Conservation (phyloP, 35 echinoderm and acorn worm genomes). For the Anneissia japonica region DNA sequence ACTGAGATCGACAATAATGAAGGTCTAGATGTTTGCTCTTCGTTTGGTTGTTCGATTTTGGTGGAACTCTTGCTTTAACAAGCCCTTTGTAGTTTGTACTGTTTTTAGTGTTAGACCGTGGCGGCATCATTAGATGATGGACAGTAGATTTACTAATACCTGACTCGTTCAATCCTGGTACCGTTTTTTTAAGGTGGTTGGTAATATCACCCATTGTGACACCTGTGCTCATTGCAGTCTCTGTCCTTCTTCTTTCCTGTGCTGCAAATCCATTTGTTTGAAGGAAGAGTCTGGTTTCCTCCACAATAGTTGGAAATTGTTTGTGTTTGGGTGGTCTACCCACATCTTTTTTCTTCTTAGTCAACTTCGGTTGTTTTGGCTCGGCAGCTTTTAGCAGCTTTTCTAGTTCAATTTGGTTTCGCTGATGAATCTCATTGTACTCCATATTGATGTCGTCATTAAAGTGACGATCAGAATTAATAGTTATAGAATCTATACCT, state of each 20-base stretch:
- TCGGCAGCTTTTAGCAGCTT: too few relatives aligned
- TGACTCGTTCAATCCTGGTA: not conserved
- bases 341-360: not conserved
- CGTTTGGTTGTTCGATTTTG: slow-evolving; percentile 9
- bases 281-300: not conserved
- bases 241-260: not conserved
- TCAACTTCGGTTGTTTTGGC: not conserved
- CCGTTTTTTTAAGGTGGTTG: not conserved
- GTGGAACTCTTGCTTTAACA: slow-evolving; percentile 22
- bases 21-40: not conserved
- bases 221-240: not conserved
- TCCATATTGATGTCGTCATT: too few relatives aligned
- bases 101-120: not conserved
- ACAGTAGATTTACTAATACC: not conserved
- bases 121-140: not conserved
- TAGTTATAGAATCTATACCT: too few relatives aligned
- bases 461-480: too few relatives aligned
- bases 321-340: not conserved
- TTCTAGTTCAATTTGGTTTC: too few relatives aligned
- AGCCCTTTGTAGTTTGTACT: not conserved
- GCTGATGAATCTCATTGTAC: too few relatives aligned
- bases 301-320: not conserved
- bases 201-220: not conserved
- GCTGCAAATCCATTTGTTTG: not conserved
- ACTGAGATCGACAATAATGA: not conserved